Evolutionary conservation across 2,113 vertebrate species (phyloP), one percentile per base, ranked within the genome.

Genomic region (Chloropsis hardwickii): DNA sequence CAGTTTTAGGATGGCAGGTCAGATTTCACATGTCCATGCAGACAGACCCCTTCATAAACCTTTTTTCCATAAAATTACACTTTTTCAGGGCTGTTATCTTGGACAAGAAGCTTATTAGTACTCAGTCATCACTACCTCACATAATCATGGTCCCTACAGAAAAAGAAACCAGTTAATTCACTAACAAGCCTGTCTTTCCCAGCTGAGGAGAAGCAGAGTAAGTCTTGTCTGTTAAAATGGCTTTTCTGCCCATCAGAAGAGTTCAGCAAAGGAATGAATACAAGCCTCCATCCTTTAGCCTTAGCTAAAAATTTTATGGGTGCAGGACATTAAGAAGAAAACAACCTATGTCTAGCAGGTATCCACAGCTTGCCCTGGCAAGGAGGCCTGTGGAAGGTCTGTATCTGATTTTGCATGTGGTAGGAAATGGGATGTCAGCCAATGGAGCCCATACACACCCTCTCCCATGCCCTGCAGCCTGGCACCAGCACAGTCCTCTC

Each of bases 401-500:
- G 22, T 18, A 27, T 17, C 21, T 72, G 66, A 47, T 50, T 85
- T 71, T 47, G 45, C 19, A 56, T 66, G 67, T 27, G 24, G 3
- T 9, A 16, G 61, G 74, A 71, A 51, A 17, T 11, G 28, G 3
- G 21, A 48, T 28, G 22, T 22, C 40, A 51, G 14, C 1, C 11
- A 60, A 7, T 12, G 51, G 31, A 65, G 42, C 20, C 28, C 3
- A 2, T 2, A 22, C 3, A 1, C 14, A 22, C 9, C 12, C 15
- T 33, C 19, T 27, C 11, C 58, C 23, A 24, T 23, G 48, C 33
- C 35, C 8, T 7, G 35, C 45, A 72, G 53, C 39, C 39, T 61
- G 0, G 0, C 42, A 37, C 18, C 31, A 44, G 42, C 50, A 37
- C 0, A 0, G 19, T 3, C 10, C 62, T 54, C 35, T n/a, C 29